Evolutionary conservation across 2,797 vertebrate species (phyloP).

Genomic region (Hyperoplus lanceolatus): DNA sequence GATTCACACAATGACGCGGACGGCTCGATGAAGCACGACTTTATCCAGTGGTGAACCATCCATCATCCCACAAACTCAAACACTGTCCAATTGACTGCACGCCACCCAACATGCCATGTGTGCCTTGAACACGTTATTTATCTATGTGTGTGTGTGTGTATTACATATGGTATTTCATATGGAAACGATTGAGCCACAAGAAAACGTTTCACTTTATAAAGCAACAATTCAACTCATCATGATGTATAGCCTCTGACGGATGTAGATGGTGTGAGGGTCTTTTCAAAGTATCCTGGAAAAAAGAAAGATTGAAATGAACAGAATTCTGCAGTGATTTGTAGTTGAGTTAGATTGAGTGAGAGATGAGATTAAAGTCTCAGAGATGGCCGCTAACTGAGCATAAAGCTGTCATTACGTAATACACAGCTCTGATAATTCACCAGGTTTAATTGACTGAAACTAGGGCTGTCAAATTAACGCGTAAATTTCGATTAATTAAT

Average conservation of each 20-base stretch:
- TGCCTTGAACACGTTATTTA: background rate
- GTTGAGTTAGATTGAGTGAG: background rate
- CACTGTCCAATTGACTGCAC: constrained; percentile 5
- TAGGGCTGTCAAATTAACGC: too few relatives aligned
- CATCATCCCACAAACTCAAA: constrained; percentile 56
- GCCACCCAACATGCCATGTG: constrained; percentile 30
- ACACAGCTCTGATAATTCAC: background rate
- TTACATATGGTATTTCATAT: constrained; percentile 61
- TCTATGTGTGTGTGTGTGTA: constrained; percentile 1
- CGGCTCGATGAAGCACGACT: constrained; percentile 39
- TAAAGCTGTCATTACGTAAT: constrained; percentile 32
- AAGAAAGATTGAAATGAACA: background rate
- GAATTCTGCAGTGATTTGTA: constrained; percentile 19
- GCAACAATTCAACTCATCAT: constrained; percentile 61
- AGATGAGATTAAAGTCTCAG: constrained; percentile 27
- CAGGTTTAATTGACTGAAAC: background rate
- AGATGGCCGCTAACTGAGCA: constrained; percentile 21
- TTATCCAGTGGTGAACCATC: constrained; percentile 37
- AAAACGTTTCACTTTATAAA: constrained; percentile 64
- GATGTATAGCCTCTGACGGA: constrained; percentile 69
- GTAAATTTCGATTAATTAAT: too few relatives aligned
- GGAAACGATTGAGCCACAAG: constrained; percentile 69
- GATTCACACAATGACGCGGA: constrained; percentile 19
- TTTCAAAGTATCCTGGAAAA: constrained; percentile 26
- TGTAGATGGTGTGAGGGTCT: constrained; percentile 51